Evolutionary conservation across 64 coral and sea anemone genomes (phyloP), one percentile per base, ranked within the genome.

Genomic region (Pocillopora damicornis): DNA sequence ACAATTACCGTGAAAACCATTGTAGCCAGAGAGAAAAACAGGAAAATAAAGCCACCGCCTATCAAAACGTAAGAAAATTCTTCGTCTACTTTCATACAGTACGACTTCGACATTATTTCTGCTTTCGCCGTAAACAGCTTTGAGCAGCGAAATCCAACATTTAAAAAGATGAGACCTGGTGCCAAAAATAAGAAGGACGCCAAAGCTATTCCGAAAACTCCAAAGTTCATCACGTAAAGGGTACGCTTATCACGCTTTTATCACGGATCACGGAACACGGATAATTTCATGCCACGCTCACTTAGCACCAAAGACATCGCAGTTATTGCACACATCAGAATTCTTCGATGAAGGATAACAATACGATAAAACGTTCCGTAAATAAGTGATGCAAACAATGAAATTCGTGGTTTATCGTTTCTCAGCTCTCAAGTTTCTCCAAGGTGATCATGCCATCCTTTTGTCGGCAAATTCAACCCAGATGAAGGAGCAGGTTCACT

Each of bases 111-210:
- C 38, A 79, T 11, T 45, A 79, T 18, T 26, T 79, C 77, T 9
- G 20, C 58, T 0, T 51, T 79, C 60, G 77, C 9, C 4, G 58
- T 79, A 6, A 79, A 79, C 14, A 79, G 60, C 11, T 22, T 60
- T 60, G 56, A 79, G 58, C 77, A 79, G 56, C 77, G 77, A 79
- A 79, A 79, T 79, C 77, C 77, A 79, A 79, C 77, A 58, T 79
- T 79, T n/a, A 79, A 20, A 30, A 79, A 79, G 58, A 79, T 79
- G 23, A 79, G n/a, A 60, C 77, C 26, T 60, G 77, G 77, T 9
- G 77, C 51, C 13, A 79, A n/a, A 26, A 79, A 60, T 11, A 79
- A 23, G 2, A 34, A 25, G 45, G 51, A 79, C 1, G 56, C 77
- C 8, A 79, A 7, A 20, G 13, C 77, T 25, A 79, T 18, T 12